Base-by-base conservation (phyloP, 2,797 vertebrate species). In the Mycteria americana region DNA sequence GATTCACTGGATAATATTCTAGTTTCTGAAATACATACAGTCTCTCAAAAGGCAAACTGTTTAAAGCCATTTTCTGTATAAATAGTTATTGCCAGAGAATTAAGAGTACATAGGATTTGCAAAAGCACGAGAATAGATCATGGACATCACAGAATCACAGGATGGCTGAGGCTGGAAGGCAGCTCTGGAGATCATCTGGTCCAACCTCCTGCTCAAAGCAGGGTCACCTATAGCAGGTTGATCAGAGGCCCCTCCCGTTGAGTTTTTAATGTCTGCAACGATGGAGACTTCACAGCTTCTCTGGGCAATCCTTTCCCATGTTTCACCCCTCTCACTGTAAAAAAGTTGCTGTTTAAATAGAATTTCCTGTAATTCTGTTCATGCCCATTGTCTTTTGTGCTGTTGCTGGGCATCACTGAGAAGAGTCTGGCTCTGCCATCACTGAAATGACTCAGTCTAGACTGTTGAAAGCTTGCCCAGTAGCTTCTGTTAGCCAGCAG, bases 241-340 rank as follows among this genome's bases (percentile, higher is more conserved):
- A 7, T 35, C 7, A 48, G 8, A 6, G 4, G 2, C 10, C 6
- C 9, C 10, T 69, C 18, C 9, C 39, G 8, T 0, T 33, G 6
- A 3, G 6, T 10, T 69, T 75, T 43, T 21, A 30, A 8, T 43
- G 31, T 41, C 9, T 53, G 9, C 17, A 35, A 2, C 10, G 25
- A 43, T 27, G 31, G 17, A 53, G 7, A 39, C 6, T 72, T 74
- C 35, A 54, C 9, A 31, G 2, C 6, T 46, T 56, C 33, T 79
- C 30, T 37, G 27, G 25, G 18, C 33, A 64, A 43, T 9, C 1
- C 5, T 31, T 65, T 60, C 27, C 37, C 4, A 2, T 15, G 23
- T 64, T 67, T 46, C 35, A 37, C 6, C 16, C 15, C 3, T 50
- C 21, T 76, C 16, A 35, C 1, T 3, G 11, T 22, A 24, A 63